These are phyloP conservation scores for Alethe diademata DNA, from an alignment of 2,113 vertebrate species.

Conservation along the genomic window DNA sequence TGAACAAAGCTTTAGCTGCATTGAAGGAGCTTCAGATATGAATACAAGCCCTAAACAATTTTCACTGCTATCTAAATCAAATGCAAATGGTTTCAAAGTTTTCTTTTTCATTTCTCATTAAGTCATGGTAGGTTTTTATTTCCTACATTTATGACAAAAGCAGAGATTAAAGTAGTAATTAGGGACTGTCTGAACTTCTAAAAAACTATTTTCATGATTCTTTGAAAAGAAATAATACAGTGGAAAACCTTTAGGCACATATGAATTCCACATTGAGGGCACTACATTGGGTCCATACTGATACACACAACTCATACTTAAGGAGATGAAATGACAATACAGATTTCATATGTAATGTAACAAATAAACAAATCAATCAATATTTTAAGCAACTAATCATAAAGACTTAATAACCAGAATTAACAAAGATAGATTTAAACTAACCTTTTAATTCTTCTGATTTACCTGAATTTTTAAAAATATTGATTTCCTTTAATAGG, in stretches of 20 bases:
- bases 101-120: background rate
- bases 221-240: background rate
- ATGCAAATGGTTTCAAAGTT: background rate
- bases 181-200: background rate
- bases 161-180: background rate
- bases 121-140: background rate
- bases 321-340: background rate
- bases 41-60: background rate
- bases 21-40: background rate
- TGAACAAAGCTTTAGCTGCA: slow-evolving; percentile 24
- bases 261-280: fast-evolving
- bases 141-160: background rate
- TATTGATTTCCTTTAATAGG: background rate
- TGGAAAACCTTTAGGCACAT: background rate
- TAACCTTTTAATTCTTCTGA: background rate
- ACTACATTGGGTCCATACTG: background rate
- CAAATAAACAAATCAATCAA: fast-evolving
- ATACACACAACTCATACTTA: background rate
- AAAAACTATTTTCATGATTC: background rate
- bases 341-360: background rate
- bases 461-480: background rate
- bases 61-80: background rate
- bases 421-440: background rate
- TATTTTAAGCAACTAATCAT: background rate
- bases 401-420: background rate